A percentile compares a stretch with the other conserved stretches of the same genome.
Evolutionary conservation across 2,113 vertebrate genomes (phyloP).

Genomic region (Procavia capensis): DNA sequence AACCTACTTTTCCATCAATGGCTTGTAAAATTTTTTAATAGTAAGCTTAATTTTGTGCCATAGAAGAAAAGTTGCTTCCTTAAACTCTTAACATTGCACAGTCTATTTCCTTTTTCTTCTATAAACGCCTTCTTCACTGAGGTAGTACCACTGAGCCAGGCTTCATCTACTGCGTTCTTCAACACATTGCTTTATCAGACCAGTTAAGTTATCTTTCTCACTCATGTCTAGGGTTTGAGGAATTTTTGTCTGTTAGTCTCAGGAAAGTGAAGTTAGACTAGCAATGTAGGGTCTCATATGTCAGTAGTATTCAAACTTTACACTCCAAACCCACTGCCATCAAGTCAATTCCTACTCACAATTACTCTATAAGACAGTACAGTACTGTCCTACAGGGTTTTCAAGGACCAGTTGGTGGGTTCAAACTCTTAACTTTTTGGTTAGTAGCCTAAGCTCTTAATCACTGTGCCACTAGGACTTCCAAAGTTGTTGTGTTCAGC

Average conservation of each 20-base stretch:
- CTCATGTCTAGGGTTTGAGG: background rate
- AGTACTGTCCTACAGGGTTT: no score
- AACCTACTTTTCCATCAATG: conserved; percentile 32
- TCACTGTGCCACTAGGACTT: no score
- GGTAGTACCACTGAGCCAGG: background rate
- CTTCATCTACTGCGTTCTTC: background rate
- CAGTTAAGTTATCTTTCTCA: background rate
- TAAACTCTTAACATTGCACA: conserved; percentile 16
- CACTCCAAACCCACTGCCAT: background rate
- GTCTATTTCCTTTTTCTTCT: conserved; percentile 22
- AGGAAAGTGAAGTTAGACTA: background rate
- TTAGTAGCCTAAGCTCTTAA: no score
- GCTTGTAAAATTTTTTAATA: conserved; percentile 40
- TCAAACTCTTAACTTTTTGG: no score
- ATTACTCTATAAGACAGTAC: no score
- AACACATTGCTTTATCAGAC: background rate
- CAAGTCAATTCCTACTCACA: no score
- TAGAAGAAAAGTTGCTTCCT: background rate
- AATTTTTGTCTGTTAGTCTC: background rate
- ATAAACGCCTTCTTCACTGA: conserved; percentile 42
- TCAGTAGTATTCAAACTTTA: background rate
- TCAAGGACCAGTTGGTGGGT: no score
- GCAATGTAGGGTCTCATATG: background rate
- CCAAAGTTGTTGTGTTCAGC: no score
- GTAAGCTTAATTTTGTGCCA: conserved; percentile 13